Conservation (phyloP, 2,113 vertebrate species). For the Aythya baeri region DNA sequence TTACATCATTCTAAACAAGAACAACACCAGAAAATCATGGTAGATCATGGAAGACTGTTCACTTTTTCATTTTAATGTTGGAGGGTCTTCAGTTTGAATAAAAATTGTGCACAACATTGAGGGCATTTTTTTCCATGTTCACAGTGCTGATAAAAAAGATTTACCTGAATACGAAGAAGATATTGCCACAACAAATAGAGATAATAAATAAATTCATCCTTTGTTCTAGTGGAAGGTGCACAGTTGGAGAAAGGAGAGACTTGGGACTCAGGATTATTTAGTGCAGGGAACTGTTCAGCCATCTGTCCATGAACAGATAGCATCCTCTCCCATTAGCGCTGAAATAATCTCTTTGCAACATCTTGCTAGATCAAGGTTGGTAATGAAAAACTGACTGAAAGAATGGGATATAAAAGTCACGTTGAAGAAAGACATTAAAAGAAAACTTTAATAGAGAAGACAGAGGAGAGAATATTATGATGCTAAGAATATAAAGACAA, state of each 20-base stretch:
- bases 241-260: slow-evolving; percentile 40
- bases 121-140: background rate
- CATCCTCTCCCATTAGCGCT: slow-evolving; percentile 39
- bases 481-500: background rate
- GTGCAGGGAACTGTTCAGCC: slow-evolving; percentile 49
- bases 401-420: background rate
- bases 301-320: slow-evolving; percentile 50
- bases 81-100: background rate
- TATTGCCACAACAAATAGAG: background rate
- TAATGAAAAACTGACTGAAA: slow-evolving; percentile 2
- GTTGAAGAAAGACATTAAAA: slow-evolving; percentile 6
- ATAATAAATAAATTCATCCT: background rate
- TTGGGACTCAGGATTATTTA: slow-evolving; percentile 56
- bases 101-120: background rate
- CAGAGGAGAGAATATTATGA: background rate
- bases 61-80: background rate
- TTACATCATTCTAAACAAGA: background rate
- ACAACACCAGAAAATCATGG: background rate
- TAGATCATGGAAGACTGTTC: background rate
- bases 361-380: background rate
- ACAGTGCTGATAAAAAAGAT: background rate
- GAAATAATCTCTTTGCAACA: slow-evolving; percentile 16
- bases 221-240: slow-evolving; percentile 42
- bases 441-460: background rate
- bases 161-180: background rate